These are phyloP conservation scores for Eulacestoma nigropectus DNA, from an alignment of 2,113 vertebrate species.

Conservation along the genomic window DNA sequence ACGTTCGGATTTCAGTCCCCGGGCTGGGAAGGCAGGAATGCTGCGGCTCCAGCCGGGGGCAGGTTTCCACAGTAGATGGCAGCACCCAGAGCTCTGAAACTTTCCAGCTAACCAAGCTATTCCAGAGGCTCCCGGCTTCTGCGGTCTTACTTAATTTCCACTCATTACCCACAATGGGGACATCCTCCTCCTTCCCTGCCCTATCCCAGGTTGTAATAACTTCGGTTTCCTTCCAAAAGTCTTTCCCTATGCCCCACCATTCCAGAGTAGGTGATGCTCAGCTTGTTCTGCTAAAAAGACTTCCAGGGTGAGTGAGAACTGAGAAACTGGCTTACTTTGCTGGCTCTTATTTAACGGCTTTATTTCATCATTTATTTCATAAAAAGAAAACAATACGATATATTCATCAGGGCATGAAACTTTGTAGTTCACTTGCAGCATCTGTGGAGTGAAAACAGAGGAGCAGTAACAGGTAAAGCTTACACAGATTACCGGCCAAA, in stretches of 20 bases:
- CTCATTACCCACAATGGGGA: no score
- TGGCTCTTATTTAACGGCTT: background rate
- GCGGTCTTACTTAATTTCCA: background rate
- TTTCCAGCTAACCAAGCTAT: background rate
- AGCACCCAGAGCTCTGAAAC: background rate
- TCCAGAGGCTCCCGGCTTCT: background rate
- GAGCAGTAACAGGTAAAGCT: background rate
- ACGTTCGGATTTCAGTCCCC: background rate
- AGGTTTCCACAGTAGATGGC: slow-evolving; percentile 30
- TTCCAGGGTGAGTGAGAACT: background rate
- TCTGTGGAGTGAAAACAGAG: background rate
- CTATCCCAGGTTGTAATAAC: background rate
- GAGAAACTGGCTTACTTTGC: background rate
- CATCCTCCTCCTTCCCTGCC: background rate
- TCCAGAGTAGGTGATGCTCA: background rate
- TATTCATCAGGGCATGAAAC: background rate
- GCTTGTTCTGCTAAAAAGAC: background rate
- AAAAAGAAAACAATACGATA: background rate
- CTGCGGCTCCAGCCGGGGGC: background rate
- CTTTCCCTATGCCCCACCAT: accelerated
- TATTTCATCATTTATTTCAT: background rate
- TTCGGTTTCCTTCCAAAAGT: background rate
- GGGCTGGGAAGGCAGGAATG: background rate
- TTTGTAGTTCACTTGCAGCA: background rate
- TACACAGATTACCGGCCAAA: background rate